phyloP scores from a whole-genome alignment of 2,888 invertebrate species.

The Nineta flava region DNA sequence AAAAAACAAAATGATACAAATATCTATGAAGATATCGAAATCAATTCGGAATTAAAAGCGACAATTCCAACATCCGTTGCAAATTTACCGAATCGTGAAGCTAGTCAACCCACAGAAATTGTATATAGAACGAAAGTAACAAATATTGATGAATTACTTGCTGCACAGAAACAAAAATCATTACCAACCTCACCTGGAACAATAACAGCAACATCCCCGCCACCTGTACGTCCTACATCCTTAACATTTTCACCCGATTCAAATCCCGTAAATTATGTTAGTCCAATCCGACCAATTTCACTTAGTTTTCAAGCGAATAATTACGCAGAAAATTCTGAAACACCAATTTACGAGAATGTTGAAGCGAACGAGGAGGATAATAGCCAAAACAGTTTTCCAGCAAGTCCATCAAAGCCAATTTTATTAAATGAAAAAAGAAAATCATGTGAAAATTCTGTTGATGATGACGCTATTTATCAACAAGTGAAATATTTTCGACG shows the following conservation, averaged over 20 bases:
- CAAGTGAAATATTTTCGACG: conserved; percentile 60
- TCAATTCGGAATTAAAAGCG: conserved; percentile 35
- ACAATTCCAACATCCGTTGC: conserved; percentile 28
- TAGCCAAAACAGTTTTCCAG: background rate
- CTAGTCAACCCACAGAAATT: conserved; percentile 31
- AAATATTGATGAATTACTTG: conserved; percentile 4
- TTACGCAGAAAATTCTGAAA: background rate
- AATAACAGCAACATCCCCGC: background rate
- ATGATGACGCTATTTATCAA: conserved; percentile 44
- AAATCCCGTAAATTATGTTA: background rate
- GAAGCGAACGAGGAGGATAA: background rate
- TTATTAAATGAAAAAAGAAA: conserved; percentile 22
- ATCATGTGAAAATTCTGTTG: conserved; percentile 21
- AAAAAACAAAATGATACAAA: conserved; percentile 23
- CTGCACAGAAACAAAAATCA: conserved; percentile 15
- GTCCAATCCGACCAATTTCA: conserved; percentile 30
- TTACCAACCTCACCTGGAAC: background rate
- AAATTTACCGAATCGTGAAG: conserved; percentile 26
- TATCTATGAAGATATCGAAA: conserved; percentile 40
- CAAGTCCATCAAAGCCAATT: conserved; percentile 7
- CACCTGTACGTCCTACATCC: background rate
- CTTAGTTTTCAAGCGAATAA: conserved; percentile 20
- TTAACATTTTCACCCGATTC: background rate
- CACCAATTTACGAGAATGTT: background rate
- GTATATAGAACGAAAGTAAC: conserved; percentile 5